A percentile compares a stretch with the other conserved stretches of the same genome.
These are phyloP conservation scores for Aphis craccivora DNA, from an alignment of 1,140 invertebrate genomes.

Conservation along the genomic window DNA sequence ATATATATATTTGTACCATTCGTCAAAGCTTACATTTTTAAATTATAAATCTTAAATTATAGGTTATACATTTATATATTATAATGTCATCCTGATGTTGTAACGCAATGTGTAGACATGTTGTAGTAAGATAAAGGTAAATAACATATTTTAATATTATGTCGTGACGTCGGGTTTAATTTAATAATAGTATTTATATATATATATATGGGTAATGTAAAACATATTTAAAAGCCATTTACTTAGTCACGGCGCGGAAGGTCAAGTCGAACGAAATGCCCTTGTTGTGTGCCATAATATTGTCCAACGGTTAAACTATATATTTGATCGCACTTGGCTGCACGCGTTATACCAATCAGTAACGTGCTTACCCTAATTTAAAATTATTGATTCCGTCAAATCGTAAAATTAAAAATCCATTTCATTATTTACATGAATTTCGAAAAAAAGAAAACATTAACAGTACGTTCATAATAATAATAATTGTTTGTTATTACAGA, in stretches of 20 bases:
- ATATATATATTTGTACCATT: background rate
- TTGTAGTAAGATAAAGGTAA: background rate
- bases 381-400: constrained; percentile 19
- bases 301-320: background rate
- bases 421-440: background rate
- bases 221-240: constrained; percentile 7
- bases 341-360: constrained; percentile 44
- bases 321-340: background rate
- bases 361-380: constrained; percentile 19
- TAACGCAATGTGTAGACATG: background rate
- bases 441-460: background rate
- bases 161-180: background rate
- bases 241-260: background rate
- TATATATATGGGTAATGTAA: background rate
- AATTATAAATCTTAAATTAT: background rate
- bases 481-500: no score
- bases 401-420: background rate
- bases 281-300: background rate
- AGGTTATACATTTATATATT: background rate
- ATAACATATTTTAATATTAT: background rate
- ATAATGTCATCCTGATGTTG: background rate
- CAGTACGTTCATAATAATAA: no score
- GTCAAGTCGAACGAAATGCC: constrained; percentile 25
- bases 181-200: background rate
- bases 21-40: background rate